phyloP scores from a whole-genome alignment of 2,113 vertebrate species.

The Cyanoramphus novaezelandiae region DNA sequence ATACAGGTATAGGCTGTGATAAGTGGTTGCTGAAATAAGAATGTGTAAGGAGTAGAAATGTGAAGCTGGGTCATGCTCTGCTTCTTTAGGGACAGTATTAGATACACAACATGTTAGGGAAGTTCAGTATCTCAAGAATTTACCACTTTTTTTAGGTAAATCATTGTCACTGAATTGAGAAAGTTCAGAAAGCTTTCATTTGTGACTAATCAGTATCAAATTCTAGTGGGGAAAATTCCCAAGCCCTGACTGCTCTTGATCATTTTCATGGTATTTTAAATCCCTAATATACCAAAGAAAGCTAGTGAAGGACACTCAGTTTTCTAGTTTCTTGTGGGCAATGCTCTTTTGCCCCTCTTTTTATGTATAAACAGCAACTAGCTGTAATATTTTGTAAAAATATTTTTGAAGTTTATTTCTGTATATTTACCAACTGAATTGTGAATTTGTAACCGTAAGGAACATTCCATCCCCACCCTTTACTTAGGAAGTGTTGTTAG shows the following conservation, averaged over 20 bases:
- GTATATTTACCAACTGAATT: not conserved
- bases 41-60: not conserved
- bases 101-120: not conserved
- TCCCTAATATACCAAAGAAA: not conserved
- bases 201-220: not conserved
- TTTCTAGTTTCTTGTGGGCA: not conserved
- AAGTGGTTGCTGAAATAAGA: not conserved
- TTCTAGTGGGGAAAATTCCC: not conserved
- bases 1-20: not conserved
- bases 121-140: not conserved
- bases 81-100: not conserved
- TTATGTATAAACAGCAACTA: not conserved
- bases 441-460: not conserved
- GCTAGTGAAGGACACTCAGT: not conserved
- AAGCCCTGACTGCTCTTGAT: not conserved
- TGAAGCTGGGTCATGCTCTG: not conserved
- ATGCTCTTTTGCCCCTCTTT: not conserved
- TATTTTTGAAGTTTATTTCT: not conserved
- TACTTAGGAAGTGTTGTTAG: not conserved
- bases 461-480: fast-evolving
- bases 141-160: not conserved
- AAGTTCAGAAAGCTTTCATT: not conserved
- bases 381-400: not conserved
- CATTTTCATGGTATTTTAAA: not conserved
- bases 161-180: not conserved